A percentile compares a stretch with the other conserved stretches of the same genome.
Conservation (phyloP, 2,113 vertebrate species). For the Periophthalmodon schlosseri region DNA sequence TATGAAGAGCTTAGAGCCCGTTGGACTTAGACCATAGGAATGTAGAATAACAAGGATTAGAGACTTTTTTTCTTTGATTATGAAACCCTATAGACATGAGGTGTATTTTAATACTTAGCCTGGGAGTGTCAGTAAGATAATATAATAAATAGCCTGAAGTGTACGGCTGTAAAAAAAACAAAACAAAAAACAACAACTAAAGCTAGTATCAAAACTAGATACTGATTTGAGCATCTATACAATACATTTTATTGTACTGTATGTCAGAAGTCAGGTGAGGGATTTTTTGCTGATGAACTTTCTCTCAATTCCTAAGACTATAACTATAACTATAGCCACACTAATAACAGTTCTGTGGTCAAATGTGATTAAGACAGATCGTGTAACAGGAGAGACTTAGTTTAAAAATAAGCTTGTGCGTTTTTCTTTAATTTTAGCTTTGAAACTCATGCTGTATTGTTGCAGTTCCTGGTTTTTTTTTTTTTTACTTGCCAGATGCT, state of each 20-base stretch:
- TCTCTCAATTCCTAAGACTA: no score
- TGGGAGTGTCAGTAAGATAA: no score
- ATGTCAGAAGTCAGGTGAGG: no score
- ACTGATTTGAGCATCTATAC: no score
- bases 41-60: slow-evolving; percentile 14
- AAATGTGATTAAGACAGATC: background rate
- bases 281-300: no score
- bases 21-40: slow-evolving; percentile 35
- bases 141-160: background rate
- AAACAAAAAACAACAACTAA: no score
- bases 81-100: background rate
- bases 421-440: background rate
- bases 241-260: no score
- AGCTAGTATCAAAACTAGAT: no score
- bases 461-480: background rate
- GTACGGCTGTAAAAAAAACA: background rate
- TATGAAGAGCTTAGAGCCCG: slow-evolving; percentile 3
- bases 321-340: no score
- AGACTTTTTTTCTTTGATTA: slow-evolving; percentile 7
- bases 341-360: background rate
- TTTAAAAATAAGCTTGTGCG: background rate
- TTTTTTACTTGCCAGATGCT: background rate
- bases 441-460: background rate
- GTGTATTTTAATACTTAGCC: background rate
- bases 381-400: background rate